A percentile compares a stretch with the other conserved stretches of the same genome.
Evolutionary conservation across 2,888 invertebrate genomes (phyloP).

Genomic region (Aradus depressus): DNA sequence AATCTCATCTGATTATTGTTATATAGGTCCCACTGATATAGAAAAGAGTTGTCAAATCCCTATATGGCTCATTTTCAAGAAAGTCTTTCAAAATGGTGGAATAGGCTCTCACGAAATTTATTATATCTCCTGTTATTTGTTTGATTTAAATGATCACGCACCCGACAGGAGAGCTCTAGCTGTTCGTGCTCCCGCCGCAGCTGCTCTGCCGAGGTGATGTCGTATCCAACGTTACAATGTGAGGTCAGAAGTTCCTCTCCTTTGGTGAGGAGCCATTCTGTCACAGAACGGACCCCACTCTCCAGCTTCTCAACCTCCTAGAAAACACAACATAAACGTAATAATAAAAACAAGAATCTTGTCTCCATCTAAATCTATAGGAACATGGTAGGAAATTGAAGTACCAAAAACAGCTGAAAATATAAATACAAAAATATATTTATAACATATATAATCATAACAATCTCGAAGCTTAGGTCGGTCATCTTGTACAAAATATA

Average conservation of each 20-base stretch:
- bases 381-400: neutral
- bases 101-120: neutral
- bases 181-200: constrained; percentile 61
- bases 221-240: constrained; percentile 59
- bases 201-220: constrained; percentile 58
- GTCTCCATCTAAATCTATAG: neutral
- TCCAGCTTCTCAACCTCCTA: constrained; percentile 47
- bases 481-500: too few relatives aligned
- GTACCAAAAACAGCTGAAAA: neutral
- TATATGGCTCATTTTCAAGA: too few relatives aligned
- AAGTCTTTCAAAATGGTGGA: neutral
- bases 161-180: constrained; percentile 61
- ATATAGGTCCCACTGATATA: too few relatives aligned
- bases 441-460: too few relatives aligned
- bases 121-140: neutral
- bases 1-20: too few relatives aligned
- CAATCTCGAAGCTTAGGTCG: too few relatives aligned
- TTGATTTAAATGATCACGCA: constrained; percentile 33
- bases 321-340: constrained; percentile 1
- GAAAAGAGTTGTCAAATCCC: too few relatives aligned
- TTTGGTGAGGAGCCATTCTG: constrained; percentile 65
- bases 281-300: constrained; percentile 56
- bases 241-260: constrained; percentile 62
- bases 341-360: neutral
- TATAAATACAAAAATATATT: neutral